Evolutionary conservation across 1,140 invertebrate genomes (phyloP).

Genomic region (Tribolium castaneum): DNA sequence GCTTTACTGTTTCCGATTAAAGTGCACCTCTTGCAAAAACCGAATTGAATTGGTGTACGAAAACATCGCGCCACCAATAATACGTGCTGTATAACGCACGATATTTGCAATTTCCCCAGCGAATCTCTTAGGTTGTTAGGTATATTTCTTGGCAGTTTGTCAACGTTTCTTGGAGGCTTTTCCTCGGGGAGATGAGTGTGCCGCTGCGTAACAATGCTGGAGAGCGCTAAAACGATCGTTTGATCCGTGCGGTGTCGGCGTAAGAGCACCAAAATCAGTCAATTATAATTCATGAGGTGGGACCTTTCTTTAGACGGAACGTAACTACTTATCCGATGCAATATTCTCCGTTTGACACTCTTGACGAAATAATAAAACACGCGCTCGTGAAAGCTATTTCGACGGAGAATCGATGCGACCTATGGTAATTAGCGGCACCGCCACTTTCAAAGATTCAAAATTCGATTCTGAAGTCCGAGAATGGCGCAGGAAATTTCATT

Average conservation of each 20-base stretch:
- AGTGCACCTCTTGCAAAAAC: neutral
- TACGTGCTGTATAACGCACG: neutral
- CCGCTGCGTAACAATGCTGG: slow-evolving; percentile 21
- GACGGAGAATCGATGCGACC: neutral
- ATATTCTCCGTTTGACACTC: slow-evolving; percentile 29
- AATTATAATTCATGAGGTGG: slow-evolving; percentile 34
- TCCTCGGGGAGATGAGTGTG: slow-evolving; percentile 21
- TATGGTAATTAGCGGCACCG: neutral
- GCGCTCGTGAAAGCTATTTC: slow-evolving; percentile 20
- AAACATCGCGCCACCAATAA: neutral
- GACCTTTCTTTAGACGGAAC: slow-evolving; percentile 19
- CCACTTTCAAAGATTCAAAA: neutral
- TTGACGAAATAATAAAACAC: slow-evolving; percentile 32
- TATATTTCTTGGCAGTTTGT: slow-evolving; percentile 41
- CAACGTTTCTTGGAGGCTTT: slow-evolving; percentile 34
- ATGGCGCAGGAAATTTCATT: neutral
- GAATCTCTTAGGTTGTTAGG: slow-evolving; percentile 33
- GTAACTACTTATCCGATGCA: slow-evolving; percentile 26
- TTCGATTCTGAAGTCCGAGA: neutral
- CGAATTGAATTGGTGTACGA: neutral
- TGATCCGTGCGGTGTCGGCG: slow-evolving; percentile 31
- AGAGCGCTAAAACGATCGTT: slow-evolving; percentile 40
- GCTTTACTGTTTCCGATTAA: neutral
- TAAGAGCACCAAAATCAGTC: slow-evolving; percentile 30
- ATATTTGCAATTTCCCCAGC: slow-evolving; percentile 31